Percentiles rank a stretch among this genome's conserved stretches.
Evolutionary conservation across 2,113 vertebrate species (phyloP).

Genomic region (Triplophysa tibetana): DNA sequence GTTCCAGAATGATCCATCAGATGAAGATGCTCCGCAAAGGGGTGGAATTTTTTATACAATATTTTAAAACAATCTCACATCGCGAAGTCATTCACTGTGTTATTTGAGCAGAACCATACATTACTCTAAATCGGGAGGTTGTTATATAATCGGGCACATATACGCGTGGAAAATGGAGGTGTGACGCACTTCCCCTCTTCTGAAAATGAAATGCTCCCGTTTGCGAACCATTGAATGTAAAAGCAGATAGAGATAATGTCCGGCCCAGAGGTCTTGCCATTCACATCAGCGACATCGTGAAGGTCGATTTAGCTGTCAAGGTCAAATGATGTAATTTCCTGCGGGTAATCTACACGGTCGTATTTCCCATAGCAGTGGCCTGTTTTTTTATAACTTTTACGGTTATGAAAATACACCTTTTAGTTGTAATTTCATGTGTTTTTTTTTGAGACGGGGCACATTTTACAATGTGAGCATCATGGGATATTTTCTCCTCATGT

Average conservation of each 20-base stretch:
- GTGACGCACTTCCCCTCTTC: background rate
- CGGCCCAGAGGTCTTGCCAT: background rate
- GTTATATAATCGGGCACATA: background rate
- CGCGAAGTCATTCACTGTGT: background rate
- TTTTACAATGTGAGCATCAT: background rate
- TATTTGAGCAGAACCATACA: background rate
- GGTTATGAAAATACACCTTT: background rate
- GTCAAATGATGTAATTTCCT: slow-evolving; percentile 18
- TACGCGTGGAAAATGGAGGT: background rate
- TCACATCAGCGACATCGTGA: background rate
- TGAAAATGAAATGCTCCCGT: background rate
- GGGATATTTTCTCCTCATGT: slow-evolving; percentile 21
- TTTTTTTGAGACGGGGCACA: background rate
- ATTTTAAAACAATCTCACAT: background rate
- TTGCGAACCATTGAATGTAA: background rate
- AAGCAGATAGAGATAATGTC: slow-evolving; percentile 8
- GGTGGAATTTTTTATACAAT: background rate
- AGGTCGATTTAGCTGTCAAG: slow-evolving; percentile 44
- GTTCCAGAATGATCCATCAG: slow-evolving; percentile 47
- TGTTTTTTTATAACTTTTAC: background rate
- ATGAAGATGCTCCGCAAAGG: slow-evolving; percentile 7
- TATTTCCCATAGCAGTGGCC: background rate
- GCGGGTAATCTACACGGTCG: background rate
- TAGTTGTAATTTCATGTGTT: background rate
- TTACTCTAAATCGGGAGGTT: rapidly evolving